Conservation (phyloP, 37 sponge, comb jelly and placozoan genomes). For the Ianthella basta region DNA sequence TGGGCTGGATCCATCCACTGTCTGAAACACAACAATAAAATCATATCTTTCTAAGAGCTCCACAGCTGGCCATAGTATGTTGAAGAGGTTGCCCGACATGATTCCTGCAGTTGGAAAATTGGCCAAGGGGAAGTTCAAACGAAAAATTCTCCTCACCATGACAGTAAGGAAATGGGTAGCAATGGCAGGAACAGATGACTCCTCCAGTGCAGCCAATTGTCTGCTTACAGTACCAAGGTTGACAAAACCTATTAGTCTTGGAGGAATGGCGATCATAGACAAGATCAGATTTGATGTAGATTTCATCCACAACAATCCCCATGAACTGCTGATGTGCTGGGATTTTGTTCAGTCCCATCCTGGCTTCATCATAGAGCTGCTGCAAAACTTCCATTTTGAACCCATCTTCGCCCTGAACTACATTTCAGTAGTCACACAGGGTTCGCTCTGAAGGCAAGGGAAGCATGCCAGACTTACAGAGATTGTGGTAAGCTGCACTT, state of each 20-base stretch:
- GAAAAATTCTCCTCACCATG: not conserved
- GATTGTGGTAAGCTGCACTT: not conserved
- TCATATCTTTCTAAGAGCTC: not conserved
- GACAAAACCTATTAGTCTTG: constrained; percentile 18
- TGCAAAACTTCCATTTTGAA: not conserved
- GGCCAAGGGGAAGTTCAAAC: not conserved
- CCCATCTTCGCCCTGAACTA: not conserved
- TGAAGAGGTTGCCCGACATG: not conserved
- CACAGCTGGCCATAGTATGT: not conserved
- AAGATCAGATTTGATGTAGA: constrained; percentile 5
- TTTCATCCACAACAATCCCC: constrained; percentile 2
- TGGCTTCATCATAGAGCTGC: constrained; percentile 13
- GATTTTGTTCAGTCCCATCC: not conserved
- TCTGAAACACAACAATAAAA: not conserved
- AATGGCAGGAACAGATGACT: not conserved
- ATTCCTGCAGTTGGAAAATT: not conserved
- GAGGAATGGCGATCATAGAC: not conserved
- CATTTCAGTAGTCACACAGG: constrained; percentile 16
- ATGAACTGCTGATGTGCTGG: not conserved
- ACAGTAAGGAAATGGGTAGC: constrained; percentile 11
- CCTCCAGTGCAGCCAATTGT: constrained; percentile 2
- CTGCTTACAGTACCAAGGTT: not conserved
- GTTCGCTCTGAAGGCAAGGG: constrained; percentile 25
- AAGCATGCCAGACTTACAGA: not conserved
- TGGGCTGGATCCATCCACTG: constrained; percentile 1